These are phyloP conservation scores for Drosophila serrata DNA, from an alignment of 1,140 invertebrate species.

Conservation along the genomic window DNA sequence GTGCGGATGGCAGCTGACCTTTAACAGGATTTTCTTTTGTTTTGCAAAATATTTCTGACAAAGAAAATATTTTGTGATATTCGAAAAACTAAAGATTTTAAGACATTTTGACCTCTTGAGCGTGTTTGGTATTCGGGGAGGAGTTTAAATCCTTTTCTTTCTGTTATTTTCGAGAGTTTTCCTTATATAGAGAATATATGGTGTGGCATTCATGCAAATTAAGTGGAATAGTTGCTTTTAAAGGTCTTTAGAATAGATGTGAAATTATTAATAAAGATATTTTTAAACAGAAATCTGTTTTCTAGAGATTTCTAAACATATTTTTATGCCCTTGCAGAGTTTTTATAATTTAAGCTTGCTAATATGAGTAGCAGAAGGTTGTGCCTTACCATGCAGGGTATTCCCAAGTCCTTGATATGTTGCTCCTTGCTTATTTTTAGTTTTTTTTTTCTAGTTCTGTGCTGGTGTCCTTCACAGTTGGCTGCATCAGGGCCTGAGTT, in stretches of 20 bases:
- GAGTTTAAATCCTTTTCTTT: neutral
- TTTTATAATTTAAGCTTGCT: too few relatives aligned
- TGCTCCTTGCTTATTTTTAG: neutral
- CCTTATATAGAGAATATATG: neutral
- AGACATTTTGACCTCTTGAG: neutral
- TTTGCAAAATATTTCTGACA: neutral
- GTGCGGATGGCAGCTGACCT: constrained; percentile 19
- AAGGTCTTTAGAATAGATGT: too few relatives aligned
- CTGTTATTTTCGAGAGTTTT: neutral
- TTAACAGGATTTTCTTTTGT: neutral
- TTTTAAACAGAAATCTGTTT: neutral
- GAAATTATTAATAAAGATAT: neutral
- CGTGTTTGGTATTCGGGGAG: constrained; percentile 2
- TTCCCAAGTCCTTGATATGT: neutral
- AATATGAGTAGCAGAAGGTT: too few relatives aligned
- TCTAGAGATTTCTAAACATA: too few relatives aligned
- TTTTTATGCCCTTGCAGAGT: too few relatives aligned
- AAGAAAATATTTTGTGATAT: constrained; percentile 3
- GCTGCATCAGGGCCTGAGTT: constrained; percentile 38
- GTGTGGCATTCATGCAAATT: neutral
- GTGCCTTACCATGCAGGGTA: too few relatives aligned
- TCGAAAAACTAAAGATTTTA: neutral
- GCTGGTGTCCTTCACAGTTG: constrained; percentile 59
- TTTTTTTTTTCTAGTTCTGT: constrained; percentile 3
- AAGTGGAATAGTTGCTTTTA: neutral